phyloP scores from a whole-genome alignment of 2,888 invertebrate species.

The Noctua janthe region DNA sequence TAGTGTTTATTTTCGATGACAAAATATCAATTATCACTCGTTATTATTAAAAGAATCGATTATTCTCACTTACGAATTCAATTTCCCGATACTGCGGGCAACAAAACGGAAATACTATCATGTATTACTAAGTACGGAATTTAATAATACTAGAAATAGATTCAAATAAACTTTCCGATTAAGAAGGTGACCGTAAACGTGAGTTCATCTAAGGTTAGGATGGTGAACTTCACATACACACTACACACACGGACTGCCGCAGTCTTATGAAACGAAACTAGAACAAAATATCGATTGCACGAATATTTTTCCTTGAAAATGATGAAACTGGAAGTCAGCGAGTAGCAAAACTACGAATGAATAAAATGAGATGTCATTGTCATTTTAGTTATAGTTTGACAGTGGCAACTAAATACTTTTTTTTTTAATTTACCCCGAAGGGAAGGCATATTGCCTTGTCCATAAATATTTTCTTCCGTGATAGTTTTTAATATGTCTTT shows the following conservation, averaged over 20 bases:
- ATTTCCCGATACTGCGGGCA: neutral
- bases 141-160: slow-evolving; percentile 21
- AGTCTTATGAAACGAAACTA: slow-evolving; percentile 61
- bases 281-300: slow-evolving; percentile 62
- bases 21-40: slow-evolving; percentile 31
- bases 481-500: no score
- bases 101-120: slow-evolving; percentile 4
- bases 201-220: slow-evolving; percentile 58
- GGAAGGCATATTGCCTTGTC: no score
- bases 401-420: neutral
- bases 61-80: slow-evolving; percentile 31
- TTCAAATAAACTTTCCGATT: slow-evolving; percentile 43
- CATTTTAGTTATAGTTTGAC: slow-evolving; percentile 26
- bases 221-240: slow-evolving; percentile 30
- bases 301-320: slow-evolving; percentile 42
- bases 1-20: neutral
- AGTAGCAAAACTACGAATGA: slow-evolving; percentile 11
- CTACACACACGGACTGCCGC: slow-evolving; percentile 51
- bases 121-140: slow-evolving; percentile 13
- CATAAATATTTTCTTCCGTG: no score
- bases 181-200: slow-evolving; percentile 51
- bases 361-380: neutral
- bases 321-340: slow-evolving; percentile 20
- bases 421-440: no score
- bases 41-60: slow-evolving; percentile 14